Conservation (phyloP, 1,140 invertebrate genomes). For the Aphis craccivora region DNA sequence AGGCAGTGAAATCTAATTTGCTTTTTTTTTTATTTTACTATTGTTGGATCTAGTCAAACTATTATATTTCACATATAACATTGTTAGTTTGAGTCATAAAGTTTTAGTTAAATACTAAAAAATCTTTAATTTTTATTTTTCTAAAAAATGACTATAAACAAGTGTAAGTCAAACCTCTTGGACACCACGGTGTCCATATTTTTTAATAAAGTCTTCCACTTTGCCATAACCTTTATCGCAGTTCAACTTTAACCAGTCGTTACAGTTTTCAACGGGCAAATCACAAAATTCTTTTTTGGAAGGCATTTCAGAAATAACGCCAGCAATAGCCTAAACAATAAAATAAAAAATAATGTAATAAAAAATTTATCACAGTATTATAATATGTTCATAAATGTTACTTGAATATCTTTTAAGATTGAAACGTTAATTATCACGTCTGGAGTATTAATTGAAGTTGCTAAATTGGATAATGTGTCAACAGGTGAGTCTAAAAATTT, state of each 20-base stretch:
- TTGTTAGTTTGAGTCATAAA: neutral
- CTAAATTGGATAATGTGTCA: slow-evolving; percentile 4
- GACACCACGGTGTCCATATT: slow-evolving; percentile 77
- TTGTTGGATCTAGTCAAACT: neutral
- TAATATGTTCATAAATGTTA: neutral
- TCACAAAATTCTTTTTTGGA: slow-evolving; percentile 67
- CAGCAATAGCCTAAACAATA: neutral
- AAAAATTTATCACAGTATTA: neutral
- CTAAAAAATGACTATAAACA: slow-evolving; percentile 32
- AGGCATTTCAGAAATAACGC: slow-evolving; percentile 62
- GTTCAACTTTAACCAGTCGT: slow-evolving; percentile 70
- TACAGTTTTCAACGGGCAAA: slow-evolving; percentile 66
- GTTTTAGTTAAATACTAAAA: neutral
- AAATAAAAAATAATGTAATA: neutral
- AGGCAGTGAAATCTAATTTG: neutral
- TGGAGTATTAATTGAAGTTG: neutral
- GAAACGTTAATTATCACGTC: neutral
- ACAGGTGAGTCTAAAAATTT: neutral
- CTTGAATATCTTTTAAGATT: slow-evolving; percentile 39
- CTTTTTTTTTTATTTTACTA: neutral
- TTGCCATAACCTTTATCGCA: slow-evolving; percentile 66
- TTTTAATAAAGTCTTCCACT: slow-evolving; percentile 71
- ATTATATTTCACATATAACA: neutral
- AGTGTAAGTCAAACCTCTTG: slow-evolving; percentile 70
- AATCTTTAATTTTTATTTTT: neutral